Base-by-base conservation (phyloP, 2,797 vertebrate species). In the Chaetodon trifasciatus region DNA sequence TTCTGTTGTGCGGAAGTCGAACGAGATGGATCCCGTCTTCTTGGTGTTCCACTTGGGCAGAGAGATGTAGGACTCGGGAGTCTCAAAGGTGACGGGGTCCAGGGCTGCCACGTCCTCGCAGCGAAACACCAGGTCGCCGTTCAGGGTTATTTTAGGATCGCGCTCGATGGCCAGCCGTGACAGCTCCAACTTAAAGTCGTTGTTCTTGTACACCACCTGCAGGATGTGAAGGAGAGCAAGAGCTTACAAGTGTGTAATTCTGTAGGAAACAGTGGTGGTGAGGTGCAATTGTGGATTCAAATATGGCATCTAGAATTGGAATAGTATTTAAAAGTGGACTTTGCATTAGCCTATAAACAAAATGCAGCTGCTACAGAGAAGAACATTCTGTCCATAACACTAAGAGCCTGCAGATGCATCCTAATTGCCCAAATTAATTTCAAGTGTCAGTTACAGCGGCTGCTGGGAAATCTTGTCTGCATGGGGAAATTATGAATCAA, bases 121-220 rank as follows among this genome's bases (percentile, higher is more conserved):
- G 71, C 96, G 96, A 91, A 99, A 99, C 52, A 97, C 96, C 84
- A 98, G 87, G 68, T 98, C 97, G 0, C 98, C 97, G 4, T 97
- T 96, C 5, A 98, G 92, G 63, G 96, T 97, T 95, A 99, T 98
- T 83, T 98, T 98, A 0, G 96, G 94, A 93, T 98, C 97, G 0
- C 96, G 96, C 60, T 97, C 97, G 50, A 97, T 96, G 42, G 97
- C 98, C 82, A 98, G 93, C 4, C 96, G 96, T 0, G 98, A 99
- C 1, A 99, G 94, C 83, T 99, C 98, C 88, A 99, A 94, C 91
- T 98, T 98, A 74, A 99, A 98, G 94, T 99, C 98, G 0, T 98
- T 99, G 94, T 99, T 99, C 93, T 98, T 99, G 90, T 99, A 99
- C 46, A 99, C 96, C 71, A 99, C 98, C 98, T 99, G 64, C 7